These are phyloP conservation scores for Apis dorsata DNA, from an alignment of 1,140 invertebrate species.

Conservation along the genomic window DNA sequence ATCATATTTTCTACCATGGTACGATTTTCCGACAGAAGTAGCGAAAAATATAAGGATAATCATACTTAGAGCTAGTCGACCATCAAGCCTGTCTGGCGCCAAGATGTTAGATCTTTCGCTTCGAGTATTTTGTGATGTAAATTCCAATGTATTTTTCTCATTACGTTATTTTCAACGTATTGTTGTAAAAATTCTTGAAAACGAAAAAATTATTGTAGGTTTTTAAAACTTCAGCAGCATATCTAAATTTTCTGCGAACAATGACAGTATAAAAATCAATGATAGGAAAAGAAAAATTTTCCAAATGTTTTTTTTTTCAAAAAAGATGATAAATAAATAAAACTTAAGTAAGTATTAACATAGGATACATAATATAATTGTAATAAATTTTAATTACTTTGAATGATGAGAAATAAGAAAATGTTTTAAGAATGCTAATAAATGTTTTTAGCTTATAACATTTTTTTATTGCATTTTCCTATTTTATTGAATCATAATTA, in stretches of 20 bases:
- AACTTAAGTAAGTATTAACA: no score
- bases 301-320: no score
- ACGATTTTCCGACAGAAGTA: constrained; percentile 61
- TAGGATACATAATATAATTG: background rate
- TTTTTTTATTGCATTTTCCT: background rate
- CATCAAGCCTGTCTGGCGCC: constrained; percentile 62
- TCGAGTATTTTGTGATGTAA: constrained; percentile 67
- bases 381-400: background rate
- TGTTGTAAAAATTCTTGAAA: background rate
- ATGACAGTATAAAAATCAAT: background rate
- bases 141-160: background rate
- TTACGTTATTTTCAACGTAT: background rate
- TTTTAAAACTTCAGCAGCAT: background rate
- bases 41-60: constrained; percentile 59
- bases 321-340: no score
- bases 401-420: background rate
- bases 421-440: background rate
- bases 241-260: background rate
- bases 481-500: background rate
- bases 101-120: constrained; percentile 71
- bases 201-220: background rate
- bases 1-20: constrained; percentile 66
- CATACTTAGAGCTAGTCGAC: constrained; percentile 62
- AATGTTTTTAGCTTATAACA: background rate
- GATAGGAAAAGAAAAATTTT: background rate